Base-by-base conservation (phyloP, 2,797 vertebrate species). In the Macroramphosus scolopax region DNA sequence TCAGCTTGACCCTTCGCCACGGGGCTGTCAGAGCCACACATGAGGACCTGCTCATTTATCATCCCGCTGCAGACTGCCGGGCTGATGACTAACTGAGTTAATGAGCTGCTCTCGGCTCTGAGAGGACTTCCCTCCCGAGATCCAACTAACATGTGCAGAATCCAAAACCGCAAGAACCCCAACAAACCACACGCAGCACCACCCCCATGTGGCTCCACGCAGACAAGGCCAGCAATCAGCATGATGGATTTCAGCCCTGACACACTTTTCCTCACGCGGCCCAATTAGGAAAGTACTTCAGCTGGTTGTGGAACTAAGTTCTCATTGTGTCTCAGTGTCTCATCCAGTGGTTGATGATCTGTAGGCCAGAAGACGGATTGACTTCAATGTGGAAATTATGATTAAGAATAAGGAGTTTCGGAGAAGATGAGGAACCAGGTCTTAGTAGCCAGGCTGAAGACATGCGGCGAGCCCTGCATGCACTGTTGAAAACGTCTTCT, bases 201-300 rank as follows among this genome's bases (percentile, higher is more conserved):
- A 48, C 49, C 60, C 62, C 71, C 58, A 44, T 54, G 73, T 41
- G 73, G 73, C 71, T 73, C 64, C 56, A 31, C 6, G 9, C 3
- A 26, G 25, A 26, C 25, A 26, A 26, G 25, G 5, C 25, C 25
- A 26, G 67, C 70, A 82, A 84, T 84, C 78, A 85, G 62, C 22
- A 3, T 80, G 80, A 87, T 87, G 77, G 72, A 83, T 84, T 78
- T 84, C 72, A 72, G 64, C 59, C 38, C 67, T 64, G 74, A 85
- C 77, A 60, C 53, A 15, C 53, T 82, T 74, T 68, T 73, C 59
- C 80, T 78, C 77, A 43, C 68, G 68, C 13, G 41, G 63, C 36
- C 67, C 77, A 82, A 83, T 83, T 85, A 83, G 69, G 65, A 69
- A 80, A 69, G 71, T 33, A 68, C 51, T 74, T 78, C 51, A 45